A percentile compares a stretch with the other conserved stretches of the same genome.
These are phyloP conservation scores for Orthosia gracilis DNA, from an alignment of 2,888 invertebrate species.

Conservation along the genomic window DNA sequence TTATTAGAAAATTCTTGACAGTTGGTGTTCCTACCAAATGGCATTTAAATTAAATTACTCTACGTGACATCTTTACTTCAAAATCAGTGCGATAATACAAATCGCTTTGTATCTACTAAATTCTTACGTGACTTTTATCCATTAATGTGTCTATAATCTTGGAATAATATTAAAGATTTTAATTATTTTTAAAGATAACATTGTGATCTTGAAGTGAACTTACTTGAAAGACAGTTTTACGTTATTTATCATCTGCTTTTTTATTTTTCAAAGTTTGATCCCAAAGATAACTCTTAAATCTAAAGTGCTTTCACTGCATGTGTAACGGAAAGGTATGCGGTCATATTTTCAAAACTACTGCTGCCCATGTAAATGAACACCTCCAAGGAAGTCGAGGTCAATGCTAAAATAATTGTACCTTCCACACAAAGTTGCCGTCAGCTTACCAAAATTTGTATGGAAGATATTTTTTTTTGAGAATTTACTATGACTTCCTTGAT, in stretches of 20 bases:
- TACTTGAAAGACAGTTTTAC: background rate
- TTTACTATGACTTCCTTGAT: background rate
- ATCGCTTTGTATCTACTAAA: background rate
- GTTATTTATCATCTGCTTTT: background rate
- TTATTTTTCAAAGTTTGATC: slow-evolving; percentile 34
- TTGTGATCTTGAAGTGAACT: background rate
- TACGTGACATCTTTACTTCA: background rate
- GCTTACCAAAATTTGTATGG: too few species aligned
- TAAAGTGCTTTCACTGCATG: background rate
- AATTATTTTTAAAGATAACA: background rate
- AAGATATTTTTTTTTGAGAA: background rate
- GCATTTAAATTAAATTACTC: background rate
- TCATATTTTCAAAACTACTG: too few species aligned
- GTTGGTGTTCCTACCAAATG: background rate
- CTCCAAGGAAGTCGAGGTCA: too few species aligned
- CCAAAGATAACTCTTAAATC: slow-evolving; percentile 21
- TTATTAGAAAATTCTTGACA: too few species aligned
- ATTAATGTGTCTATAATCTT: background rate
- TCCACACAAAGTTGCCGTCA: too few species aligned
- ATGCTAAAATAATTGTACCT: too few species aligned
- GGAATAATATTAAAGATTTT: background rate
- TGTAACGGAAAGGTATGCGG: too few species aligned
- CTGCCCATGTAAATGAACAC: too few species aligned
- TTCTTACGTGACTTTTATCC: background rate
- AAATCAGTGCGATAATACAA: slow-evolving; percentile 10